Evolutionary conservation across 2,113 vertebrate species (phyloP).

Genomic region (Lota lota): DNA sequence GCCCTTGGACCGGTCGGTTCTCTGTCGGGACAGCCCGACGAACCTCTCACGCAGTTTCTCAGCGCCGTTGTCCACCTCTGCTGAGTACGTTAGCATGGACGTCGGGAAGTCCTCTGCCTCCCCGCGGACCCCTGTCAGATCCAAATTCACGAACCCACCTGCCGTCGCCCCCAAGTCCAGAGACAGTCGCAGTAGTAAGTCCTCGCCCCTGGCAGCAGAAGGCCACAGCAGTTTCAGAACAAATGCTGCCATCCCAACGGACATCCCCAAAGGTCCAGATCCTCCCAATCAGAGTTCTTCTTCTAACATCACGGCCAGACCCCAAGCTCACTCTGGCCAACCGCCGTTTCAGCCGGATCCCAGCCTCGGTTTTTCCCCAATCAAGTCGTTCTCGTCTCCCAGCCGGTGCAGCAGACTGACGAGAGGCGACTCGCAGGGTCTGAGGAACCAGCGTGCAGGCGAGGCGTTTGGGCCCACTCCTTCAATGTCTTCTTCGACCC

Average conservation of each 20-base stretch:
- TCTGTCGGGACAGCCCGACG: constrained; percentile 57
- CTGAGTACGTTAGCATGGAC: constrained; percentile 78
- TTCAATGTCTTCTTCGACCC: constrained; percentile 49
- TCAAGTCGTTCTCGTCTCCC: constrained; percentile 65
- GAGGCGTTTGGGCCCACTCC: constrained; percentile 66
- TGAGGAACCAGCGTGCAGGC: constrained; percentile 56
- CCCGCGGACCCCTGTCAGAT: constrained; percentile 53
- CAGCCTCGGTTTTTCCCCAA: constrained; percentile 56
- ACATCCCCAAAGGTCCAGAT: constrained; percentile 46
- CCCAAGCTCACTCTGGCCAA: constrained; percentile 39
- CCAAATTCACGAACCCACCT: constrained; percentile 55
- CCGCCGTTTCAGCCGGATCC: constrained; percentile 55
- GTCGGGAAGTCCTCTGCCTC: constrained; percentile 54
- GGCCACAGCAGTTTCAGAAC: constrained; percentile 53
- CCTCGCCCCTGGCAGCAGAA: constrained; percentile 55
- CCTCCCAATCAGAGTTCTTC: constrained; percentile 22
- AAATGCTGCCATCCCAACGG: constrained; percentile 46
- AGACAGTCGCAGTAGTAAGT: constrained; percentile 40
- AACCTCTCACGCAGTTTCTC: constrained; percentile 77
- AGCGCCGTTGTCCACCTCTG: constrained; percentile 68
- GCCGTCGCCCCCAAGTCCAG: constrained; percentile 52
- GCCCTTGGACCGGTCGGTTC: constrained; percentile 56
- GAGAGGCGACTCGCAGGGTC: constrained; percentile 52
- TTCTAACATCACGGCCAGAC: constrained; percentile 49
- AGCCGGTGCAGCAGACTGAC: constrained; percentile 56